Conservation (phyloP, 2,888 invertebrate species). For the Anoncus sp. region DNA sequence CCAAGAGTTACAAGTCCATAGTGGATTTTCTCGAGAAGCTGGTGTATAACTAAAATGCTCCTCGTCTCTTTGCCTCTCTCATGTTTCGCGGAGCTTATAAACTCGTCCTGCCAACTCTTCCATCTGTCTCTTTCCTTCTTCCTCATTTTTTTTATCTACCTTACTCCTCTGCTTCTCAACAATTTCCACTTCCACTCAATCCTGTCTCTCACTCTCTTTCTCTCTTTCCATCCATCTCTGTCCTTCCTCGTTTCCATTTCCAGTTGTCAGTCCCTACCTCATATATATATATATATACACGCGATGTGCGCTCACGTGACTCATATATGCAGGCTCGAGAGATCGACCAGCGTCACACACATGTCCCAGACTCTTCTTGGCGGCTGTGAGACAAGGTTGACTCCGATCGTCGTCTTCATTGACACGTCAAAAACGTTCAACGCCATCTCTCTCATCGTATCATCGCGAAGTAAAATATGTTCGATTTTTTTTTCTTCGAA, state of each 20-base stretch:
- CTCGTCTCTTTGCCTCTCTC: constrained; percentile 24
- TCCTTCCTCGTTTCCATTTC: constrained; percentile 46
- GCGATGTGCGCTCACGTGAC: constrained; percentile 58
- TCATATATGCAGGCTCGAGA: constrained; percentile 51
- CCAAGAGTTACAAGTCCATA: not conserved
- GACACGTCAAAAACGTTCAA: no score
- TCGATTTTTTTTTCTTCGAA: no score
- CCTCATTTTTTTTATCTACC: constrained; percentile 40
- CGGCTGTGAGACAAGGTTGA: no score
- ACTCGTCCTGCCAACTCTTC: constrained; percentile 70
- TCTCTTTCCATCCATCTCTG: constrained; percentile 25
- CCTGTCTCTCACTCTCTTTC: constrained; percentile 10
- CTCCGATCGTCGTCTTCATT: no score
- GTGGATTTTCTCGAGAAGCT: constrained; percentile 30
- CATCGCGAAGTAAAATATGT: no score
- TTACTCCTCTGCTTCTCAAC: constrained; percentile 19
- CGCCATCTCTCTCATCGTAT: no score
- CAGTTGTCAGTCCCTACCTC: constrained; percentile 41
- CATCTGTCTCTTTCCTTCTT: constrained; percentile 69
- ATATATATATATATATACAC: constrained; percentile 46
- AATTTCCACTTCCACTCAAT: constrained; percentile 25
- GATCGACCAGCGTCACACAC: constrained; percentile 1
- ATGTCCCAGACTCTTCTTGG: not conserved
- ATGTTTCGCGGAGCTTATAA: constrained; percentile 15
- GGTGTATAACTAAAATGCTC: constrained; percentile 33